Evolutionary conservation across 2,113 vertebrate genomes (phyloP).

Genomic region (Psephotus haematonotus): DNA sequence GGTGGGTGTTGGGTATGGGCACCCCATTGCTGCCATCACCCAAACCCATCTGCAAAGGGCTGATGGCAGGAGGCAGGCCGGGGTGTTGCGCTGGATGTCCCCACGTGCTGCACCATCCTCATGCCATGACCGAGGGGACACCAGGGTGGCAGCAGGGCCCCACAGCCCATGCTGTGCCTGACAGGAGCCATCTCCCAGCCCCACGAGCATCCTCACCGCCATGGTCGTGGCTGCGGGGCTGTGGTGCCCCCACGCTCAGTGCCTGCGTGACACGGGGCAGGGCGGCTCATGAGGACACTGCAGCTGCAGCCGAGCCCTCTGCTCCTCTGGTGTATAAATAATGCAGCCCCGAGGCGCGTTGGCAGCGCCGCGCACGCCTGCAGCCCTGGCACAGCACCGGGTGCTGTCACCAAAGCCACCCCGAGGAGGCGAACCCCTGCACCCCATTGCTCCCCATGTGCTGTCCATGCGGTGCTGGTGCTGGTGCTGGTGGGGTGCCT

Average conservation of each 20-base stretch:
- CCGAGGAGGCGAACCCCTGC: rapidly evolving
- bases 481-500: background rate
- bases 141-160: background rate
- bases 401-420: background rate
- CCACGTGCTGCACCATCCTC: background rate
- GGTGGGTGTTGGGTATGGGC: background rate
- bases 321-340: constrained; percentile 73
- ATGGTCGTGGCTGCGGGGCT: background rate
- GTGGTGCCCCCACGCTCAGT: constrained; percentile 8
- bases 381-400: background rate
- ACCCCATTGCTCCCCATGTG: background rate
- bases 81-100: background rate
- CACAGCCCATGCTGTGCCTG: rapidly evolving
- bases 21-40: background rate
- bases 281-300: constrained; percentile 27
- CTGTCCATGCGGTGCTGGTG: rapidly evolving
- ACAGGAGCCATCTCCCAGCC: constrained; percentile 8
- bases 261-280: constrained; percentile 38
- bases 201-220: background rate
- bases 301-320: constrained; percentile 61
- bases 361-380: constrained; percentile 33
- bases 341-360: constrained; percentile 58
- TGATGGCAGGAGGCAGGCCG: background rate
- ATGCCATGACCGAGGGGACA: background rate
- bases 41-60: background rate